Evolutionary conservation across 1,140 invertebrate genomes (phyloP).

Genomic region (Macrostomum lignano): DNA sequence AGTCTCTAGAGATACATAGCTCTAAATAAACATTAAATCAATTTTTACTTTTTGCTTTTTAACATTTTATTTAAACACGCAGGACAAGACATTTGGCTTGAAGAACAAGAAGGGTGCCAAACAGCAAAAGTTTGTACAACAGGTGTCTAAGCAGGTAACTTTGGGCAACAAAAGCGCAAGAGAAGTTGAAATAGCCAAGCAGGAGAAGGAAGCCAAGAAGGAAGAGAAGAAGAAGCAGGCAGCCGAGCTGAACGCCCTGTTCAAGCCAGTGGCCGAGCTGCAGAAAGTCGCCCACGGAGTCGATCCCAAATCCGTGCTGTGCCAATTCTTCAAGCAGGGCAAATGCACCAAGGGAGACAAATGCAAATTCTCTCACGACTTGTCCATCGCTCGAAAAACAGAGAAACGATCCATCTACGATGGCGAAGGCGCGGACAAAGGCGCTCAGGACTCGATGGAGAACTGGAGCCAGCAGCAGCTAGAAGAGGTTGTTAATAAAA

Average conservation of each 20-base stretch:
- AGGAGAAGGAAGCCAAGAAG: conserved; percentile 41
- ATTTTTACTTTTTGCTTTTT: too few species aligned
- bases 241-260: conserved; percentile 47
- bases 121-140: conserved; percentile 89
- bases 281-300: conserved; percentile 83
- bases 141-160: conserved; percentile 84
- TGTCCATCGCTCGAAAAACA: conserved; percentile 65
- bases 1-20: too few species aligned
- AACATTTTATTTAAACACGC: too few species aligned
- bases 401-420: conserved; percentile 81
- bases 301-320: conserved; percentile 90
- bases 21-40: too few species aligned
- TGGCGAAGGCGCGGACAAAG: conserved; percentile 24
- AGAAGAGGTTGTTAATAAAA: conserved; percentile 76
- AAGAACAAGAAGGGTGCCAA: conserved; percentile 99
- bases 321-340: conserved; percentile 90
- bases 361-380: conserved; percentile 83
- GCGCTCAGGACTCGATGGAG: conserved; percentile 46
- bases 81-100: conserved; percentile 97
- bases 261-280: conserved; percentile 43
- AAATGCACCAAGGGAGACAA: conserved; percentile 79
- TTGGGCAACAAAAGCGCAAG: conserved; percentile 31
- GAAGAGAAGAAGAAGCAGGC: conserved; percentile 51
- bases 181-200: conserved; percentile 11
- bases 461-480: conserved; percentile 83